Base-by-base conservation (phyloP, 2,797 vertebrate species). In the Pagetopsis macropterus region DNA sequence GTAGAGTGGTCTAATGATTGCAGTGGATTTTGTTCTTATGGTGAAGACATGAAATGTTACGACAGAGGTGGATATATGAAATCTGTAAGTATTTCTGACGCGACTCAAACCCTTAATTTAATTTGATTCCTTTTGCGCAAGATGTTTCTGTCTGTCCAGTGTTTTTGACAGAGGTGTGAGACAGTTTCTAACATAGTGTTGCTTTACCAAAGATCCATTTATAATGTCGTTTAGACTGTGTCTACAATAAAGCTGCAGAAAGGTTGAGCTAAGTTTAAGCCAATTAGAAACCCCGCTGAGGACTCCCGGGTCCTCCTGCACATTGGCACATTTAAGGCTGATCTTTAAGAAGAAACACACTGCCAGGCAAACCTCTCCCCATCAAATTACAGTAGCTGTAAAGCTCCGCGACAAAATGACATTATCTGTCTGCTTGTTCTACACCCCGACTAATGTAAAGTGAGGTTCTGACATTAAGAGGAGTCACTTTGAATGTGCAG, bases 251-350 rank as follows among this genome's bases (percentile, higher is more conserved):
- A 82, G 82, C 89, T 56, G 76, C 66, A 71, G 83, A 92, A 94
- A 94, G 91, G 92, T 94, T 94, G 93, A 90, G 91, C 89, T 88
- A 91, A 92, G 90, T 92, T 93, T 90, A 90, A 89, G 79, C 91
- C 91, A 94, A 93, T 93, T 94, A 94, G 86, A 86, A 76, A 37
- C 83, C 76, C 84, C 41, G 13, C 76, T 59, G 81, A 83, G 83
- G 86, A 90, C 65, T 75, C 72, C 70, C 80, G 85, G 88, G 79
- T 91, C 82, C 75, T 80, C 77, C 76, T 57, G 84, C 85, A 85
- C 84, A 75, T 84, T 86, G 82, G 82, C 82, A 84, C 89, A 92
- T 94, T 93, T 93, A 94, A 80, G 79, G 83, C 78, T 94, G 93
- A 92, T 94, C 91, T 94, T 93, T 91, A 89, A 83, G 89, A 90